phyloP scores from a whole-genome alignment of 1,140 invertebrate species.

The Drosophila ficusphila region DNA sequence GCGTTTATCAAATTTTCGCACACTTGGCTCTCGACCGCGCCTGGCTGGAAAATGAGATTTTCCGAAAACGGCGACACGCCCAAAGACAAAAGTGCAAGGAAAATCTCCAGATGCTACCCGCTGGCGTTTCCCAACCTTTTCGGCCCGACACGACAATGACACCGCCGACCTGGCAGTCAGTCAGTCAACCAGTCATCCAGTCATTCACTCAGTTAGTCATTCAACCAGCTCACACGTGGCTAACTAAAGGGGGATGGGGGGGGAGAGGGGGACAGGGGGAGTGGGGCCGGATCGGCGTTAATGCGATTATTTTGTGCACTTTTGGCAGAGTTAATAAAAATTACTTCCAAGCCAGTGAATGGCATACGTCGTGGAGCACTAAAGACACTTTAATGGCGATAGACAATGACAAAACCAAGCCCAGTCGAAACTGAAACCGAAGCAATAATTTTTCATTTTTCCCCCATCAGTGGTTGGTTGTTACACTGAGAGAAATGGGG shows the following conservation, averaged over 20 bases:
- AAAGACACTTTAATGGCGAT: slow-evolving; percentile 79
- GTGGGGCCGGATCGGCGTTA: slow-evolving; percentile 39
- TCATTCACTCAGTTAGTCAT: slow-evolving; percentile 48
- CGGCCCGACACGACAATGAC: slow-evolving; percentile 69
- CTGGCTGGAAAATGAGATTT: slow-evolving; percentile 71
- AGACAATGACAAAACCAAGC: slow-evolving; percentile 60
- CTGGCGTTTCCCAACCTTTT: slow-evolving; percentile 69
- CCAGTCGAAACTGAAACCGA: slow-evolving; percentile 24
- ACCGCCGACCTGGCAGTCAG: slow-evolving; percentile 54
- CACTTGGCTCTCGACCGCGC: slow-evolving; percentile 65
- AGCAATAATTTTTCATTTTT: slow-evolving; percentile 61
- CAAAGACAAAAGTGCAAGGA: slow-evolving; percentile 69
- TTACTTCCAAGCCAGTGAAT: slow-evolving; percentile 82
- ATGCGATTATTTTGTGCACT: slow-evolving; percentile 83
- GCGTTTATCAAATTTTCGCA: slow-evolving; percentile 82
- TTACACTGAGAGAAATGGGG: slow-evolving; percentile 10
- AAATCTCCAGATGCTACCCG: slow-evolving; percentile 42
- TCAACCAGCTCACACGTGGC: too few species aligned
- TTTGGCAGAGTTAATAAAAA: slow-evolving; percentile 80
- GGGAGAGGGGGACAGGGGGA: too few species aligned
- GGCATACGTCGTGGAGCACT: slow-evolving; percentile 68
- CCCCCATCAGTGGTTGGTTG: neutral
- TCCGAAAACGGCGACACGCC: slow-evolving; percentile 64
- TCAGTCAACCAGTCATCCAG: slow-evolving; percentile 21
- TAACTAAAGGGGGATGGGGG: too few species aligned